Percentiles rank a stretch among this genome's conserved stretches.
Evolutionary conservation across 2,888 invertebrate species (phyloP).

Genomic region (Leptodirus hochenwartii): DNA sequence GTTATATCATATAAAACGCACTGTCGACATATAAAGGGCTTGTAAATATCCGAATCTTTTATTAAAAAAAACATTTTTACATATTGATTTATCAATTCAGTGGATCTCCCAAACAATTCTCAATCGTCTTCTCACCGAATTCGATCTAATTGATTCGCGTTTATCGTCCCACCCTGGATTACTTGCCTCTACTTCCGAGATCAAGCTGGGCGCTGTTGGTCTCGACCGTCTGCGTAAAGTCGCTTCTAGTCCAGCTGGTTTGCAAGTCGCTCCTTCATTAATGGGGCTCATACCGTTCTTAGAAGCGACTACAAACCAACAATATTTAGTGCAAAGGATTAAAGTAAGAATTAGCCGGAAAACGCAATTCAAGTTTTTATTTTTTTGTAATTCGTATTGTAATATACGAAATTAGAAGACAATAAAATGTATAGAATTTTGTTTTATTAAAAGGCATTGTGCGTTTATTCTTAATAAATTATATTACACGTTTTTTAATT

Average conservation of each 20-base stretch:
- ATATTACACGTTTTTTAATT: too few relatives aligned
- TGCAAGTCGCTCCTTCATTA: slow-evolving; percentile 10
- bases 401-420: too few relatives aligned
- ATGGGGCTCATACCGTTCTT: slow-evolving; percentile 52
- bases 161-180: slow-evolving; percentile 46
- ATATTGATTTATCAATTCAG: slow-evolving; percentile 30
- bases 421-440: too few relatives aligned
- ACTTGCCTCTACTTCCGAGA: too few relatives aligned
- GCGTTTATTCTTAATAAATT: too few relatives aligned
- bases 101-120: slow-evolving; percentile 79
- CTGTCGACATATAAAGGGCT: too few relatives aligned
- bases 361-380: too few relatives aligned
- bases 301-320: slow-evolving; percentile 66
- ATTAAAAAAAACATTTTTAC: neutral
- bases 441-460: too few relatives aligned
- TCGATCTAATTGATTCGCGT: slow-evolving; percentile 49
- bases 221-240: slow-evolving; percentile 58
- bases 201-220: slow-evolving; percentile 48
- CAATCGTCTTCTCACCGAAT: slow-evolving; percentile 53
- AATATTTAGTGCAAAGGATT: slow-evolving; percentile 66
- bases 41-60: neutral
- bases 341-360: too few relatives aligned
- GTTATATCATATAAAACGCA: too few relatives aligned
- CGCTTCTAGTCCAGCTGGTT: slow-evolving; percentile 26
- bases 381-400: too few relatives aligned